A percentile compares a stretch with the other conserved stretches of the same genome.
These are phyloP conservation scores for Graphium colonna DNA, from an alignment of 2,888 invertebrate species.

Conservation along the genomic window DNA sequence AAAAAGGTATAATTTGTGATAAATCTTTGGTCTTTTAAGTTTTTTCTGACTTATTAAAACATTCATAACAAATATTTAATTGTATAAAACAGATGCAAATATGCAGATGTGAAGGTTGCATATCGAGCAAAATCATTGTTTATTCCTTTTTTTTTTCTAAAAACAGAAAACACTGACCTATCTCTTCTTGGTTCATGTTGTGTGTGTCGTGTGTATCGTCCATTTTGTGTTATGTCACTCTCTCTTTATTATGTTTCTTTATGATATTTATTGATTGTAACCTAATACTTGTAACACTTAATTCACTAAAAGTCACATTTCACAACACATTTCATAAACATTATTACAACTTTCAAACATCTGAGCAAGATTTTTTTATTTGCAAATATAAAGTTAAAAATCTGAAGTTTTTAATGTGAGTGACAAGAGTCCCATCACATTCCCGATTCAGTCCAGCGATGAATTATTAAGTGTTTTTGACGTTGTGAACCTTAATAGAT, in stretches of 20 bases:
- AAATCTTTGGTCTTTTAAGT: too few species aligned
- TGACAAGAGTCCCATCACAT: neutral
- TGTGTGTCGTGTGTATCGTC: conserved; percentile 54
- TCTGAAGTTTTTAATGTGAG: conserved; percentile 11
- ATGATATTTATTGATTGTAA: conserved; percentile 19
- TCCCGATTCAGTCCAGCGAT: too few species aligned
- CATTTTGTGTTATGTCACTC: conserved; percentile 50
- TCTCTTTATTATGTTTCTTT: conserved; percentile 33
- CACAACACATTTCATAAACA: conserved; percentile 26
- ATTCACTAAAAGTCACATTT: conserved; percentile 21
- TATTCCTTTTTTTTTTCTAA: conserved; percentile 21
- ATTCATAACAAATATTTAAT: too few species aligned
- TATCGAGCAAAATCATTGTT: conserved; percentile 32
- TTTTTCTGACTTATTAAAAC: too few species aligned
- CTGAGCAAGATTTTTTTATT: too few species aligned
- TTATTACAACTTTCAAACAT: too few species aligned
- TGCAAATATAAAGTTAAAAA: conserved; percentile 28
- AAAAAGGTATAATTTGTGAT: too few species aligned
- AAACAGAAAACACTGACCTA: conserved; percentile 60
- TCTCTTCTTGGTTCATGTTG: conserved; percentile 63
- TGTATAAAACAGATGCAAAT: too few species aligned
- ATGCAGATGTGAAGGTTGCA: too few species aligned
- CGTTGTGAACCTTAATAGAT: too few species aligned
- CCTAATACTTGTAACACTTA: conserved; percentile 7
- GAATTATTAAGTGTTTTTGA: too few species aligned